These are phyloP conservation scores for Oreochromis grahami DNA, from an alignment of 2,797 vertebrate species.

Conservation along the genomic window DNA sequence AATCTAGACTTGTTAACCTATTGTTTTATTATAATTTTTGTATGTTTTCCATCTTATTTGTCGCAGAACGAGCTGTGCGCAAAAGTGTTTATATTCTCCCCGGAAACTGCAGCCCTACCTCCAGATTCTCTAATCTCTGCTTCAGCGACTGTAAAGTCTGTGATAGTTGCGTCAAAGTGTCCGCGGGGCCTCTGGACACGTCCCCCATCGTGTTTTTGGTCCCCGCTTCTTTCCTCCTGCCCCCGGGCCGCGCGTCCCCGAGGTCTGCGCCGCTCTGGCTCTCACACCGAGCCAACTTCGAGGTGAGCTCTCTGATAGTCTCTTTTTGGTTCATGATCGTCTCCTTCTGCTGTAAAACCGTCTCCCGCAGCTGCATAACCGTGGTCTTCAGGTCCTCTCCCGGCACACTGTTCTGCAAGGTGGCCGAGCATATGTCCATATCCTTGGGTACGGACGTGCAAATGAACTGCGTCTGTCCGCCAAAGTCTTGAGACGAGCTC, in stretches of 20 bases:
- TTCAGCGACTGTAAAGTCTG: constrained; percentile 96
- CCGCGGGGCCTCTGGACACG: constrained; percentile 88
- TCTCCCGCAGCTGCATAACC: constrained; percentile 93
- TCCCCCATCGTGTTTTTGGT: constrained; percentile 95
- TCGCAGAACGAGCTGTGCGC: background rate
- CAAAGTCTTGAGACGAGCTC: constrained; percentile 82
- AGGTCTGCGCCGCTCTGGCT: constrained; percentile 85
- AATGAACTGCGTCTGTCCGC: constrained; percentile 90
- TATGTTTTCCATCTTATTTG: background rate
- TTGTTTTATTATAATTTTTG: background rate
- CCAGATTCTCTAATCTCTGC: constrained; percentile 90
- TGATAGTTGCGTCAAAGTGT: constrained; percentile 91
- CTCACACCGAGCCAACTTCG: constrained; percentile 93
- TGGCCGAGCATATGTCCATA: constrained; percentile 91
- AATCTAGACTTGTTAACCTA: background rate
- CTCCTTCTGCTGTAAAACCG: constrained; percentile 94
- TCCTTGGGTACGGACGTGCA: constrained; percentile 97
- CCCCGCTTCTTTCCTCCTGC: constrained; percentile 79
- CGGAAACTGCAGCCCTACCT: constrained; percentile 75
- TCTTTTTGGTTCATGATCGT: constrained; percentile 97
- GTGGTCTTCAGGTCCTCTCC: constrained; percentile 87
- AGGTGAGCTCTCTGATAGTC: constrained; percentile 92
- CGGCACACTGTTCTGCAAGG: constrained; percentile 84
- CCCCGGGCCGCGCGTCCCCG: constrained; percentile 76
- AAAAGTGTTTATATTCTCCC: background rate